These are phyloP conservation scores for Andrena praecox DNA, from an alignment of 2,888 invertebrate species.

Conservation along the genomic window DNA sequence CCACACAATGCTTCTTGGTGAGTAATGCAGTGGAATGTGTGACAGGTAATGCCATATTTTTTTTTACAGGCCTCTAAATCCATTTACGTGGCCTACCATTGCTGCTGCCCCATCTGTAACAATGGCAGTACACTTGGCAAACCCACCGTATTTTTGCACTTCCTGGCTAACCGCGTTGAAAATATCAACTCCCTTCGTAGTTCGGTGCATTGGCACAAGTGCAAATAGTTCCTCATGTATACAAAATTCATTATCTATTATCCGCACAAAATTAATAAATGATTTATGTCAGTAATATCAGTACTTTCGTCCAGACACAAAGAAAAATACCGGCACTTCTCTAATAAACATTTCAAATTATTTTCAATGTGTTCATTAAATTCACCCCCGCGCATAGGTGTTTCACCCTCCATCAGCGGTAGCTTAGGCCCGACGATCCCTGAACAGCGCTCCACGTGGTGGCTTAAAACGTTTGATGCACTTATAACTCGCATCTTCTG, in stretches of 20 bases:
- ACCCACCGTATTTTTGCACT: neutral
- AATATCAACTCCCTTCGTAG: neutral
- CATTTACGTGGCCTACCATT: neutral
- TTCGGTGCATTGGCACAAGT: neutral
- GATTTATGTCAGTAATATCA: neutral
- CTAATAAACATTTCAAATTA: neutral
- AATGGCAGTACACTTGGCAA: conserved; percentile 1
- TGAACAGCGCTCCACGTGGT: too few relatives aligned
- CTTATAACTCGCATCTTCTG: too few relatives aligned
- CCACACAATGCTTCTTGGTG: conserved; percentile 24
- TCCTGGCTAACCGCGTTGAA: neutral
- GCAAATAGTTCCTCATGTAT: neutral
- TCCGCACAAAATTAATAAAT: neutral
- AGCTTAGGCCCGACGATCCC: too few relatives aligned
- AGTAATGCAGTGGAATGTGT: neutral
- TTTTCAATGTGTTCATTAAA: neutral
- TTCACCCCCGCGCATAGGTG: neutral
- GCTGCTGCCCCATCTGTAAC: too few relatives aligned
- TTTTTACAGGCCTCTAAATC: neutral
- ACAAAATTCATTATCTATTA: neutral
- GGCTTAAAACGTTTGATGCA: too few relatives aligned
- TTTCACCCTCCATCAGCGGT: too few relatives aligned
- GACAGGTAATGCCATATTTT: neutral
- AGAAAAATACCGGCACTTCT: conserved; percentile 5
- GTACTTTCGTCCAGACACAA: conserved; percentile 1